Evolutionary conservation across 1,140 invertebrate species (phyloP).

Genomic region (Agraylea sexmaculata): DNA sequence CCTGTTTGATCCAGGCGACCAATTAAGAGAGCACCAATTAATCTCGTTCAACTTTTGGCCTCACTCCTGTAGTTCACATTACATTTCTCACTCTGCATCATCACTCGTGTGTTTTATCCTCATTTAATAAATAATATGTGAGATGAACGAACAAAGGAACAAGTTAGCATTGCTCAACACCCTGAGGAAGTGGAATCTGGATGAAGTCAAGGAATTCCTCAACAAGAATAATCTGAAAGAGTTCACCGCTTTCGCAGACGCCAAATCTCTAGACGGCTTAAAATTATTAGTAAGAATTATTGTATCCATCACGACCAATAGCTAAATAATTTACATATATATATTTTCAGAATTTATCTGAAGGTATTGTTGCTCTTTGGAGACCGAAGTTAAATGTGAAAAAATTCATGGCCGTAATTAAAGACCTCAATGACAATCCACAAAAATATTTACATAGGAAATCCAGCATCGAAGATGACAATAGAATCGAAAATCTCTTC

Average conservation of each 20-base stretch:
- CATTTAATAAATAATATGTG: too few relatives aligned
- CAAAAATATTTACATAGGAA: slow-evolving; percentile 25
- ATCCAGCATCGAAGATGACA: neutral
- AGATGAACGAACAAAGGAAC: slow-evolving; percentile 11
- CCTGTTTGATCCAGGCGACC: too few relatives aligned
- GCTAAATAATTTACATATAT: slow-evolving; percentile 3
- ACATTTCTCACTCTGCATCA: too few relatives aligned
- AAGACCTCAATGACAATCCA: slow-evolving; percentile 29
- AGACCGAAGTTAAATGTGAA: slow-evolving; percentile 29
- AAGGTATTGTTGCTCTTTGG: slow-evolving; percentile 33
- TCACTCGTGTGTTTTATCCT: too few relatives aligned
- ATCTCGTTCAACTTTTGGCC: too few relatives aligned
- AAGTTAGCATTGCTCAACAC: slow-evolving; percentile 13
- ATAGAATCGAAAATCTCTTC: neutral
- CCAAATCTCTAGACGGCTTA: slow-evolving; percentile 27
- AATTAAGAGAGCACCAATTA: too few relatives aligned
- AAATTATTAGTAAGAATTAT: slow-evolving; percentile 29
- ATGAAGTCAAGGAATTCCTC: slow-evolving; percentile 25
- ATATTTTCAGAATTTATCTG: slow-evolving; percentile 28
- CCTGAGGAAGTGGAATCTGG: slow-evolving; percentile 24
- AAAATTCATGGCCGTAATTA: slow-evolving; percentile 29
- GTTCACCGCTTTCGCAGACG: slow-evolving; percentile 27
- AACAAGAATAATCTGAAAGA: slow-evolving; percentile 26
- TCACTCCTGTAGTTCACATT: too few relatives aligned
- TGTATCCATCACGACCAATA: neutral